These are phyloP conservation scores for Penaeus japonicus DNA, from an alignment of 1,140 invertebrate species.

Conservation along the genomic window DNA sequence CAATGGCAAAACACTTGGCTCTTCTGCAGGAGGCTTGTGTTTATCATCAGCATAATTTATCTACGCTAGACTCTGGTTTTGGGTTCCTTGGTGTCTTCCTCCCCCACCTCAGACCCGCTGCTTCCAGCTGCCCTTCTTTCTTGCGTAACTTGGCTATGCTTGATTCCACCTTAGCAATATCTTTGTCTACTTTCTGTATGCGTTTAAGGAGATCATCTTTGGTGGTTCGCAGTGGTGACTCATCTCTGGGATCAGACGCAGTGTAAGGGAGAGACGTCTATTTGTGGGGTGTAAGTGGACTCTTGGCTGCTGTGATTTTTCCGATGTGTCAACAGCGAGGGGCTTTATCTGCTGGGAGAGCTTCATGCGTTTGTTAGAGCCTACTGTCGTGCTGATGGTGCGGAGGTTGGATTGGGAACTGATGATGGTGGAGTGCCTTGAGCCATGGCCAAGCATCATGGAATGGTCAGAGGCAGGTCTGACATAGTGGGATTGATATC, in stretches of 20 bases:
- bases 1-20: conserved; percentile 74
- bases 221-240: conserved; percentile 79
- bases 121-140: conserved; percentile 80
- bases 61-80: conserved; percentile 87
- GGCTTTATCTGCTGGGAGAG: conserved; percentile 50
- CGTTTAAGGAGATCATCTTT: conserved; percentile 92
- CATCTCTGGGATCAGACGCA: conserved; percentile 83
- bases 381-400: conserved; percentile 48
- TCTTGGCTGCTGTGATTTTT: conserved; percentile 63
- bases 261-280: conserved; percentile 94
- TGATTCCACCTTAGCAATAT: conserved; percentile 73
- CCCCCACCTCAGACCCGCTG: conserved; percentile 75
- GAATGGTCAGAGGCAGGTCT: too few relatives aligned
- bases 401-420: too few relatives aligned
- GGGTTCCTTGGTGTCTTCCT: conserved; percentile 72
- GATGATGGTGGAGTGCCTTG: too few relatives aligned
- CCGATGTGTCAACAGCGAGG: conserved; percentile 46
- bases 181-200: conserved; percentile 91
- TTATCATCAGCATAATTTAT: conserved; percentile 90
- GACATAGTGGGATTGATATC: too few relatives aligned
- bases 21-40: conserved; percentile 78
- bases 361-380: conserved; percentile 55
- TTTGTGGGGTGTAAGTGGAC: conserved; percentile 88
- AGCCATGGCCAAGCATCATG: too few relatives aligned
- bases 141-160: conserved; percentile 66